phyloP scores from a whole-genome alignment of 2,888 invertebrate species.

The Azorinus chamasolen region DNA sequence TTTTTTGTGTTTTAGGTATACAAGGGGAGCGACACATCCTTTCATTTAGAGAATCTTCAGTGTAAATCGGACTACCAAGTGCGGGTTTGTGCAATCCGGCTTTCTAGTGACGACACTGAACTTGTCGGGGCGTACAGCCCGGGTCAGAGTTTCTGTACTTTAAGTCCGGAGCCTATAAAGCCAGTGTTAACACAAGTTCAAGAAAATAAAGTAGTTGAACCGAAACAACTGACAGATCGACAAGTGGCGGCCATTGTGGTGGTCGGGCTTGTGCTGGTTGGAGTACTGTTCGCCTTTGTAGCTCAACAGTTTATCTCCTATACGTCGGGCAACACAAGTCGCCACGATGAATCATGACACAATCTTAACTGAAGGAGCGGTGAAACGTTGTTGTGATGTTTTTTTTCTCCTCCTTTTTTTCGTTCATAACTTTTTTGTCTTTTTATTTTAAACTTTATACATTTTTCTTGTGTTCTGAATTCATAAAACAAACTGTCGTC shows the following conservation, averaged over 20 bases:
- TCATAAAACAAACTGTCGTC: too few species aligned
- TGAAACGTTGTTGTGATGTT: too few species aligned
- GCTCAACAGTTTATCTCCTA: conserved; percentile 86
- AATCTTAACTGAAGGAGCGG: too few species aligned
- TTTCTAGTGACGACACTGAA: conserved; percentile 88
- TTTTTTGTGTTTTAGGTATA: conserved; percentile 85
- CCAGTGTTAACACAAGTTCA: conserved; percentile 55
- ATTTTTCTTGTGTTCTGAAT: too few species aligned
- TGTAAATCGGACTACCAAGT: conserved; percentile 92
- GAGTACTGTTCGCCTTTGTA: conserved; percentile 89
- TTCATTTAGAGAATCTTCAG: conserved; percentile 90
- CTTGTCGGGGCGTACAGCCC: conserved; percentile 92
- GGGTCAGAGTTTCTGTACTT: conserved; percentile 89
- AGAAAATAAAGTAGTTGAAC: conserved; percentile 67
- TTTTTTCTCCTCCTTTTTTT: too few species aligned
- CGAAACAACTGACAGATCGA: conserved; percentile 87
- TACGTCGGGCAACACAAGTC: background rate
- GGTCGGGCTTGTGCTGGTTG: conserved; percentile 89
- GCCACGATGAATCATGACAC: too few species aligned
- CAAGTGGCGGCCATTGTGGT: conserved; percentile 90
- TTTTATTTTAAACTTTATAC: too few species aligned
- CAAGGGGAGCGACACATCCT: conserved; percentile 86
- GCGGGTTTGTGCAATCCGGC: conserved; percentile 92
- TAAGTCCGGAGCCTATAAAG: conserved; percentile 78
- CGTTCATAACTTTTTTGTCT: too few species aligned